Conservation (phyloP, 2,113 vertebrate species). For the Pelmatolapia mariae region DNA sequence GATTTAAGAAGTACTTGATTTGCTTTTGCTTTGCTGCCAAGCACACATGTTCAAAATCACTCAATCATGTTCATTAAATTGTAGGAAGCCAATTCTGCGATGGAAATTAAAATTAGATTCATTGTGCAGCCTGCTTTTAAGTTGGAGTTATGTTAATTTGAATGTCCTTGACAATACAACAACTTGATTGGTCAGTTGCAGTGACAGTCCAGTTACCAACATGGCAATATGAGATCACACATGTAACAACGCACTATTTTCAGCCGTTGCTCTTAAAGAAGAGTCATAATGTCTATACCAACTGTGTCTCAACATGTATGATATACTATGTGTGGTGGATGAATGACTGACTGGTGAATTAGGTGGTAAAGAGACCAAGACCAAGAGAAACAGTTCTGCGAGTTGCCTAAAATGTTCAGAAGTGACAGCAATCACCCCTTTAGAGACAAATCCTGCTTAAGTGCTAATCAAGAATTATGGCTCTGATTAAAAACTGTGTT, state of each 20-base stretch:
- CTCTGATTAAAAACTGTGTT: constrained; percentile 21
- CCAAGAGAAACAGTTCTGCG: neutral
- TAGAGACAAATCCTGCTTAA: constrained; percentile 27
- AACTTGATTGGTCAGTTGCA: neutral
- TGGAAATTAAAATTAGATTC: neutral
- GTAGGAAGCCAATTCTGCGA: neutral
- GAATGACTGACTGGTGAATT: neutral
- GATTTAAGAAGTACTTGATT: neutral
- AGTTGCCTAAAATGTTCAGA: neutral
- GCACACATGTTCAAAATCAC: neutral
- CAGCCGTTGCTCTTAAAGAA: accelerated
- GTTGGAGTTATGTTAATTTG: neutral
- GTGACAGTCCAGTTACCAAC: neutral
- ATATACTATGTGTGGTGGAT: neutral
- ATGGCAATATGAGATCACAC: neutral
- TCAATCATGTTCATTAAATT: neutral
- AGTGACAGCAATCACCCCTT: constrained; percentile 3
- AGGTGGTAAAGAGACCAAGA: neutral
- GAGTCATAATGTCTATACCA: neutral
- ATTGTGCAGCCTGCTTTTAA: neutral
- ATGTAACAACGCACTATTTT: neutral
- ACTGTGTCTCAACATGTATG: neutral
- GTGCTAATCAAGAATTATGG: constrained; percentile 41
- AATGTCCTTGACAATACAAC: neutral
- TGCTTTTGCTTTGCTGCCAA: neutral